Base-by-base conservation (phyloP, 2,113 vertebrate genomes). In the Pyrgilauda ruficollis region DNA sequence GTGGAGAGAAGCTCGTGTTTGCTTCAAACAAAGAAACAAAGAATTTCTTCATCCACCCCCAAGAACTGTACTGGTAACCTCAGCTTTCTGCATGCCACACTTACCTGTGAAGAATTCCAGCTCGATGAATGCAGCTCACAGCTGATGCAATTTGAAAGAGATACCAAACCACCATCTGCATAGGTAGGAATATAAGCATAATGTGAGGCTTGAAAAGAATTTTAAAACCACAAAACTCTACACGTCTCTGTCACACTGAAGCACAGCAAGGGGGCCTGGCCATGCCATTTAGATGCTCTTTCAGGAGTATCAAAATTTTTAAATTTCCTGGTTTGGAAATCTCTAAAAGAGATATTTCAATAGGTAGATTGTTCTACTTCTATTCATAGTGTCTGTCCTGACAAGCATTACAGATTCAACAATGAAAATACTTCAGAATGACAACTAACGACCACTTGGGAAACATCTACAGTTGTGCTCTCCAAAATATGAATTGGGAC, bases 71-170 rank as follows among this genome's bases (percentile, higher is more conserved):
- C 28, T 22, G 23, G 37, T 17, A 46, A 89, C n/a, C 33, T 49
- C 26, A 87, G 55, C 53, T 85, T 74, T 27, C 44, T 17, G 6
- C 30, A 62, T 10, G n/a, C 68, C 52, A 77, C 37, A 23, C 97
- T 50, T 93, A 99, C 99, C 99, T 99, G 97, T 99, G 99, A 93
- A 99, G 98, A 93, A 99, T 98, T 69, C 99, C 99, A 92, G 99
- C 99, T 96, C 99, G 99, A 96, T 99, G 99, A 96, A 99, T 99
- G 96, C 99, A 98, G 92, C 98, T 98, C 85, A 99, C 99, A 16
- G 99, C 99, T 91, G 99, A 99, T 39, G 98, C 98, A 90, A 99
- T 99, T 96, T 99, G 99, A 96, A 99, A 99, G n/a, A 99, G 97
- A 94, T 99, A 99, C 99, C 99, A 99, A 72, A 99, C 90, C 67